These are phyloP conservation scores for Antechinus stuartii DNA, from an alignment of 2,113 vertebrate genomes.

Conservation along the genomic window DNA sequence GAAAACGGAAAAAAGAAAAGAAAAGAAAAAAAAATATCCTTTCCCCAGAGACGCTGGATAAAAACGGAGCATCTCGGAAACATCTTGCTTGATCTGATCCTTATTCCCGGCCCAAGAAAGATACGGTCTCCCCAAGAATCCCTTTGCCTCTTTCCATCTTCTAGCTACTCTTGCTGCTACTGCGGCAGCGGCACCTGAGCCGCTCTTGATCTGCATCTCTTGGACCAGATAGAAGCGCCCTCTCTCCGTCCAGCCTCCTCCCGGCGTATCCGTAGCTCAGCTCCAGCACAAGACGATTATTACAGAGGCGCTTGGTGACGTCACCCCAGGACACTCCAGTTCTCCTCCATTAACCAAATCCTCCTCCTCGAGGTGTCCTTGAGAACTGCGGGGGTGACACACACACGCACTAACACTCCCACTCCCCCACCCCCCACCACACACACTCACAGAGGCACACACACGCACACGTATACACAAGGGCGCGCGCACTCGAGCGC, in stretches of 20 bases:
- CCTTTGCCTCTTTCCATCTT: slow-evolving; percentile 75
- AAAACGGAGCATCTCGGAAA: neutral
- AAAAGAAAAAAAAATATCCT: slow-evolving; percentile 1
- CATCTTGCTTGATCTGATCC: neutral
- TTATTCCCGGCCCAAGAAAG: neutral
- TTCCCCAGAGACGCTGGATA: neutral
- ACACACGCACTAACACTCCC: slow-evolving; percentile 55
- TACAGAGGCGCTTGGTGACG: slow-evolving; percentile 99
- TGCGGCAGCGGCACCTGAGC: slow-evolving; percentile 6
- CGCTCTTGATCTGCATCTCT: slow-evolving; percentile 12
- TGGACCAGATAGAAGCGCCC: neutral
- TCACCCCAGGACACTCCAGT: slow-evolving; percentile 94
- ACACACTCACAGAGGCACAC: slow-evolving; percentile 26
- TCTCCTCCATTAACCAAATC: slow-evolving; percentile 95
- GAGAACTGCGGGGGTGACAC: slow-evolving; percentile 90
- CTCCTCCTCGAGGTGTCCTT: slow-evolving; percentile 99
- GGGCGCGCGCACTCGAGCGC: neutral
- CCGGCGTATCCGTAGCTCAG: slow-evolving; percentile 96
- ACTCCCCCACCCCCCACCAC: slow-evolving; percentile 47
- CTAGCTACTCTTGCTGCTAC: slow-evolving; percentile 57
- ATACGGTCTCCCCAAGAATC: neutral
- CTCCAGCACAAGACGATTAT: slow-evolving; percentile 97
- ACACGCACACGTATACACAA: slow-evolving; percentile 6
- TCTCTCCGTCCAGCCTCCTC: slow-evolving; percentile 77
- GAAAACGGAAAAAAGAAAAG: neutral